A percentile compares a stretch with the other conserved stretches of the same genome.
phyloP scores from a whole-genome alignment of 2,888 invertebrate genomes.

The Cynaeus angustus region DNA sequence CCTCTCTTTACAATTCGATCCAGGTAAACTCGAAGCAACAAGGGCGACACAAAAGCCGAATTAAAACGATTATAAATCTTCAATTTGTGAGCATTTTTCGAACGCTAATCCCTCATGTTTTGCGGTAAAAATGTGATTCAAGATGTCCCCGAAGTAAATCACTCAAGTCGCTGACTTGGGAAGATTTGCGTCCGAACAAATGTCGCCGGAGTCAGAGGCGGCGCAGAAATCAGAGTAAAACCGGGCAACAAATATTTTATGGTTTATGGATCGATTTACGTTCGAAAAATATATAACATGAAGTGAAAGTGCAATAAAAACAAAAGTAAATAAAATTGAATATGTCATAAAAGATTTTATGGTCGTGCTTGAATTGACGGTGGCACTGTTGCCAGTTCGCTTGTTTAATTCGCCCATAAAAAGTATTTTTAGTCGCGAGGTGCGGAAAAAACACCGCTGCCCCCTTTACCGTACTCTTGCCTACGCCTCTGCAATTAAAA shows the following conservation, averaged over 20 bases:
- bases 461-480: slow-evolving; percentile 26
- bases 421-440: slow-evolving; percentile 40
- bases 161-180: slow-evolving; percentile 70
- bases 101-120: neutral
- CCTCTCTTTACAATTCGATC: slow-evolving; percentile 52
- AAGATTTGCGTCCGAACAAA: slow-evolving; percentile 72
- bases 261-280: slow-evolving; percentile 55
- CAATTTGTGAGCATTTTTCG: slow-evolving; percentile 41
- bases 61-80: slow-evolving; percentile 52
- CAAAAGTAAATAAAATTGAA: slow-evolving; percentile 57
- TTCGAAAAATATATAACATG: slow-evolving; percentile 47
- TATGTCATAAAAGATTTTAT: slow-evolving; percentile 56
- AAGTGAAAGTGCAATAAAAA: slow-evolving; percentile 56
- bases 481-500: slow-evolving; percentile 46
- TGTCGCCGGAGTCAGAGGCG: slow-evolving; percentile 66
- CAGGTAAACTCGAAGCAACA: slow-evolving; percentile 51
- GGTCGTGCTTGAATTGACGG: slow-evolving; percentile 37
- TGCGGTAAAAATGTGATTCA: slow-evolving; percentile 46
- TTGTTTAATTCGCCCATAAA: slow-evolving; percentile 28
- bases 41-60: slow-evolving; percentile 51
- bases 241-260: slow-evolving; percentile 54
- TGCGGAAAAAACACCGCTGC: slow-evolving; percentile 25
- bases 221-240: slow-evolving; percentile 29
- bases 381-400: slow-evolving; percentile 31
- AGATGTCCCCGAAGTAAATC: slow-evolving; percentile 69